Percentiles rank a stretch among this genome's conserved stretches.
Evolutionary conservation across 2,888 invertebrate species (phyloP).

Genomic region (Oscheius myriophilus): DNA sequence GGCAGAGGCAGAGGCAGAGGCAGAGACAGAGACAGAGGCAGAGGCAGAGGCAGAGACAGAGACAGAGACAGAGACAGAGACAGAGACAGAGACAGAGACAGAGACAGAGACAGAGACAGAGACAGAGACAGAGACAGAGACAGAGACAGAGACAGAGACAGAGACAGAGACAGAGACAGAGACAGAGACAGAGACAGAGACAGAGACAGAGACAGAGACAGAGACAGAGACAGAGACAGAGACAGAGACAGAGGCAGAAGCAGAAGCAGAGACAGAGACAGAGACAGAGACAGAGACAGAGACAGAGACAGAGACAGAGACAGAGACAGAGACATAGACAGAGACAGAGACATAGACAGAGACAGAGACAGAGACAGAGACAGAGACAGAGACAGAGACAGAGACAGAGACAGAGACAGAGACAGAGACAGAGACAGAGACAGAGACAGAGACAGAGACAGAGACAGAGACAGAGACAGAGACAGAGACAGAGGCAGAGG

Average conservation of each 20-base stretch:
- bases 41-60: conserved; percentile 4
- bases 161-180: conserved; percentile 6
- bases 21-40: not conserved
- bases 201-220: not conserved
- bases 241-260: not conserved
- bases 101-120: not conserved
- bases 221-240: not conserved
- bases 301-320: not conserved
- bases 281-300: not conserved
- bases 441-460: not conserved
- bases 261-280: conserved; percentile 4
- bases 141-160: not conserved
- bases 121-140: not conserved
- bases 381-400: not conserved
- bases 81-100: not conserved
- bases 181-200: not conserved
- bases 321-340: not conserved
- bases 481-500: not conserved
- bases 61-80: conserved; percentile 4
- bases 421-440: not conserved
- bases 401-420: not conserved
- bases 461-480: conserved; percentile 6
- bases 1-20: not conserved
- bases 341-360: not conserved
- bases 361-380: conserved; percentile 5